Percentiles rank a stretch among this genome's conserved stretches.
These are phyloP conservation scores for Asobara japonica DNA, from an alignment of 1,140 invertebrate species.

Conservation along the genomic window DNA sequence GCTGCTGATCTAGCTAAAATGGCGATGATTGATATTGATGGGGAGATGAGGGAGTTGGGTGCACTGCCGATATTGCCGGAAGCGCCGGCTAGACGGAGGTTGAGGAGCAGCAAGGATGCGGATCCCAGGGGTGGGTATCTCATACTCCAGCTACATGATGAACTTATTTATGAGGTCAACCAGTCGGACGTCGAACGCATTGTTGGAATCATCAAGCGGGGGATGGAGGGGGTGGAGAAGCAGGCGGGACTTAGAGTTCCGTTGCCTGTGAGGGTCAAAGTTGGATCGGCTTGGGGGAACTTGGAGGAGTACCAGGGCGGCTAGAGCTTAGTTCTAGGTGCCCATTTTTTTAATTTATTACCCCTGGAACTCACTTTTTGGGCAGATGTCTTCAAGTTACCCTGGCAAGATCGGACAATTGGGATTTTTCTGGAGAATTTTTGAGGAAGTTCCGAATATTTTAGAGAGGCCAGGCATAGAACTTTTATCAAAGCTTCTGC, in stretches of 20 bases:
- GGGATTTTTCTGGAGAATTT: too few species aligned
- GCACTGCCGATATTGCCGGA: conserved; percentile 49
- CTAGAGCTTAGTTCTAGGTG: too few species aligned
- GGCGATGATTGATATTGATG: conserved; percentile 85
- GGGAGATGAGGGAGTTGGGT: conserved; percentile 61
- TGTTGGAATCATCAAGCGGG: conserved; percentile 74
- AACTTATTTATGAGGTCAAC: conserved; percentile 90
- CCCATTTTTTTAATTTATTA: conserved; percentile 16
- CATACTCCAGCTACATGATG: conserved; percentile 94
- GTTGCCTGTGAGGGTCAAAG: conserved; percentile 87
- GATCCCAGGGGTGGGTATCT: conserved; percentile 69
- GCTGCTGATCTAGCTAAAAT: conserved; percentile 94
- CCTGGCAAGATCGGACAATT: too few species aligned
- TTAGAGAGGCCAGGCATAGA: too few species aligned
- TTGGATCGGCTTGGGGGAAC: conserved; percentile 83
- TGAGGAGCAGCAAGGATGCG: conserved; percentile 47
- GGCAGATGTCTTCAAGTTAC: too few species aligned
- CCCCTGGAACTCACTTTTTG: too few species aligned
- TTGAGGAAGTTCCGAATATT: too few species aligned
- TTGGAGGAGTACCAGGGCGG: conserved; percentile 63
- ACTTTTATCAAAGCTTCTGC: too few species aligned
- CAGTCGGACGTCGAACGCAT: conserved; percentile 70
- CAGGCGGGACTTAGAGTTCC: conserved; percentile 73
- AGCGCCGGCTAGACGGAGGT: conserved; percentile 45
- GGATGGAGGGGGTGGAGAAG: conserved; percentile 85